These are phyloP conservation scores for Phaetusa simplex DNA, from an alignment of 2,113 vertebrate species.

Conservation along the genomic window DNA sequence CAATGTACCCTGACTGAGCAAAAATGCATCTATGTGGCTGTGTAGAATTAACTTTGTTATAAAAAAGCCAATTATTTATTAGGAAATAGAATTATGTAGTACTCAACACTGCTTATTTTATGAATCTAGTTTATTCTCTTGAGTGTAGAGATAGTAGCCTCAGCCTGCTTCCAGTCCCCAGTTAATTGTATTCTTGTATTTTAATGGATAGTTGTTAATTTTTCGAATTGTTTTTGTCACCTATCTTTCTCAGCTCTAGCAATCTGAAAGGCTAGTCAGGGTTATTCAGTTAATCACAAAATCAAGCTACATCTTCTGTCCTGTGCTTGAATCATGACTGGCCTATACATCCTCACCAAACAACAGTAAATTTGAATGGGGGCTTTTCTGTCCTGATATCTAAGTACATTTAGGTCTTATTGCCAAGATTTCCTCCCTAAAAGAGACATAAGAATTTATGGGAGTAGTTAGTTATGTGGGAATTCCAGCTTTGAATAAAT, in stretches of 20 bases:
- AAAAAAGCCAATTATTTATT: not conserved
- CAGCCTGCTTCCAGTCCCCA: not conserved
- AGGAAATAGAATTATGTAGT: not conserved
- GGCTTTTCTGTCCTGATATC: not conserved
- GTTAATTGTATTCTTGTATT: not conserved
- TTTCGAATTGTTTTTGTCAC: not conserved
- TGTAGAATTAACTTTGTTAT: not conserved
- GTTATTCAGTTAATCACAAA: not conserved
- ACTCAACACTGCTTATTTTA: not conserved
- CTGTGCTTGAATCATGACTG: not conserved
- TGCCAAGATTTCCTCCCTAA: not conserved
- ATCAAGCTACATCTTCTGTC: accelerated
- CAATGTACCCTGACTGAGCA: not conserved
- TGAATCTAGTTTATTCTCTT: not conserved
- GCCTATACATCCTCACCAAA: not conserved
- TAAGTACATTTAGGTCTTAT: not conserved
- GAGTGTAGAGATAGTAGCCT: not conserved
- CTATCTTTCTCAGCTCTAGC: not conserved
- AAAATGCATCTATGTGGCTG: not conserved
- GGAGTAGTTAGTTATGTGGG: not conserved
- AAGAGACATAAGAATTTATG: not conserved
- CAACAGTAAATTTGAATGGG: not conserved
- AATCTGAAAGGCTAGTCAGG: not conserved
- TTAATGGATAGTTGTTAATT: not conserved
- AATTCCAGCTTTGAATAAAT: not conserved